phyloP scores from a whole-genome alignment of 2,113 vertebrate species.

The Oryzias curvinotus region DNA sequence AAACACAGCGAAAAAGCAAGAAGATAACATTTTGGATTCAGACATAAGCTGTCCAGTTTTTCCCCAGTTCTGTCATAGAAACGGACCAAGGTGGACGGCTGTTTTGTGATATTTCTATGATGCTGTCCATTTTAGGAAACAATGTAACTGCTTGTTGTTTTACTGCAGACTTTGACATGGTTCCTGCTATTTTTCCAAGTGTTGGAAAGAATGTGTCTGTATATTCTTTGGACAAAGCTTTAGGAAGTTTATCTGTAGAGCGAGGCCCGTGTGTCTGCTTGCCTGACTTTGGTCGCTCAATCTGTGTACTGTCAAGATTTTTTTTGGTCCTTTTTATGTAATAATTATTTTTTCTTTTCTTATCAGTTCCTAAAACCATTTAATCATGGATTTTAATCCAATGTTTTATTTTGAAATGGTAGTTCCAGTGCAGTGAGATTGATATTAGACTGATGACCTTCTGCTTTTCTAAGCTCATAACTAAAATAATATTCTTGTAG shows the following conservation, averaged over 20 bases:
- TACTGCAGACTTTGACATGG: slow-evolving; percentile 25
- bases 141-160: slow-evolving; percentile 7
- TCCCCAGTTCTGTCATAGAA: neutral
- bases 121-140: neutral
- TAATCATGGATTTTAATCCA: neutral
- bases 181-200: slow-evolving; percentile 23
- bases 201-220: slow-evolving; percentile 25
- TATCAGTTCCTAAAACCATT: slow-evolving; percentile 1
- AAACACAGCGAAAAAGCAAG: neutral
- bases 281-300: neutral
- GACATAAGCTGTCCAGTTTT: neutral
- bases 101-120: slow-evolving; percentile 5
- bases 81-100: neutral
- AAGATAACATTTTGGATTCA: neutral
- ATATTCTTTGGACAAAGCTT: slow-evolving; percentile 29
- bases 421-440: slow-evolving; percentile 6
- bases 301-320: slow-evolving; percentile 6
- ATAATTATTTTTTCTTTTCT: slow-evolving; percentile 8
- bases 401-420: slow-evolving; percentile 12
- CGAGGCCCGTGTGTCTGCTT: slow-evolving; percentile 1
- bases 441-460: neutral
- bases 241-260: slow-evolving; percentile 18
- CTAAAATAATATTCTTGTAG: neutral
- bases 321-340: neutral
- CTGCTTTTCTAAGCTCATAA: neutral